Percentiles rank a stretch among this genome's conserved stretches.
These are phyloP conservation scores for Conus betulinus DNA, from an alignment of 1,140 invertebrate genomes.

Conservation along the genomic window DNA sequence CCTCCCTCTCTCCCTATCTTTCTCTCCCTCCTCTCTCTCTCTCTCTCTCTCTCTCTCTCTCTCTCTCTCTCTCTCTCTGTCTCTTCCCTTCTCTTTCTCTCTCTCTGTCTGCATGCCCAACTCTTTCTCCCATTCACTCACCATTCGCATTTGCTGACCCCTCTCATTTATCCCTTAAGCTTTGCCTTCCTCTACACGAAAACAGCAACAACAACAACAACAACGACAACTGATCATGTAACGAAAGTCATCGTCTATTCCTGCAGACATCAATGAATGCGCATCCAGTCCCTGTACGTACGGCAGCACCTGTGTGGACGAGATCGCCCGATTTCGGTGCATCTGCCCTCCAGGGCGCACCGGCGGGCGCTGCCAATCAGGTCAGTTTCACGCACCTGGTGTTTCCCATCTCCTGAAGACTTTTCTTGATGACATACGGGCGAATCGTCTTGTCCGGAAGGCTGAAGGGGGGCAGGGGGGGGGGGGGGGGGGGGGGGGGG, in stretches of 20 bases:
- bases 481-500: too few species aligned
- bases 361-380: conserved; percentile 82
- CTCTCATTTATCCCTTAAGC: too few species aligned
- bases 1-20: too few species aligned
- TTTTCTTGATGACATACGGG: too few species aligned
- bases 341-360: conserved; percentile 81
- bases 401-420: too few species aligned
- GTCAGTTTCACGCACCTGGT: conserved; percentile 28
- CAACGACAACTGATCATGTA: neutral
- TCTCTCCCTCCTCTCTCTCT: neutral
- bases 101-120: neutral
- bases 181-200: neutral
- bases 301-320: conserved; percentile 73
- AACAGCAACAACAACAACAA: neutral
- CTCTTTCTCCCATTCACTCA: neutral
- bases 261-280: conserved; percentile 72
- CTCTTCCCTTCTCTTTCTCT: neutral
- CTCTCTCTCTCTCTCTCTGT: conserved; percentile 9
- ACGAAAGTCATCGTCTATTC: neutral
- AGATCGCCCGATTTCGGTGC: conserved; percentile 69
- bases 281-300: conserved; percentile 68
- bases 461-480: too few species aligned
- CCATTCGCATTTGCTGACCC: neutral
- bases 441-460: too few species aligned
- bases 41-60: neutral